These are phyloP conservation scores for Tachyglossus aculeatus DNA, from an alignment of 2,797 vertebrate species.

Conservation along the genomic window DNA sequence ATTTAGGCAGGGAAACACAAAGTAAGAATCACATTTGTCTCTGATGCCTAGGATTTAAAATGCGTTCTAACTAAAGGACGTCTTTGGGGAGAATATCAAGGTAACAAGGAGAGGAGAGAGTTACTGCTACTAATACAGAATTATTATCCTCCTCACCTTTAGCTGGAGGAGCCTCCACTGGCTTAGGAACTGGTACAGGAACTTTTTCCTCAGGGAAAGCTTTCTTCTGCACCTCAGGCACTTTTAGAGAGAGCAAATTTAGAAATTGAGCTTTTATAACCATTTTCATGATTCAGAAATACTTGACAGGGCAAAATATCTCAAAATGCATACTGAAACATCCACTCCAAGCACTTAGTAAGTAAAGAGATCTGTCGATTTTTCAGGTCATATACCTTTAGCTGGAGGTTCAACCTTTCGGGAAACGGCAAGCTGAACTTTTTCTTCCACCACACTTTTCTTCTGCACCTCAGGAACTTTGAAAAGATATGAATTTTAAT, in stretches of 20 bases:
- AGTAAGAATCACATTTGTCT: background rate
- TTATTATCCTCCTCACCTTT: conserved; percentile 27
- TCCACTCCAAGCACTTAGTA: background rate
- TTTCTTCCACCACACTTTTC: conserved; percentile 69
- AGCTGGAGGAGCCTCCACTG: conserved; percentile 41
- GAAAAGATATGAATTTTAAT: conserved; percentile 65
- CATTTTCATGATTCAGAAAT: background rate
- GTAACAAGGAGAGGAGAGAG: background rate
- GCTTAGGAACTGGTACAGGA: conserved; percentile 46
- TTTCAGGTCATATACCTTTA: conserved; percentile 57
- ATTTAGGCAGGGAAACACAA: background rate
- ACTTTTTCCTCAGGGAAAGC: conserved; percentile 43
- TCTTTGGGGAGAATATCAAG: background rate
- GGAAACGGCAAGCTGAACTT: conserved; percentile 53
- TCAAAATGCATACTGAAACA: no score
- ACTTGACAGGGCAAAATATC: background rate
- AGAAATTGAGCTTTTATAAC: conserved; percentile 11
- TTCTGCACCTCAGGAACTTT: conserved; percentile 64
- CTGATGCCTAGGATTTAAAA: no score
- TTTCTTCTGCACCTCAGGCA: conserved; percentile 47
- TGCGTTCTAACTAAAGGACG: background rate
- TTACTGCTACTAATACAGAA: background rate
- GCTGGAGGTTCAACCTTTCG: conserved; percentile 64
- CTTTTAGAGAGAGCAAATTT: conserved; percentile 67
- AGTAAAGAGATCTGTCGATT: conserved; percentile 20